A percentile compares a stretch with the other conserved stretches of the same genome.
Conservation (phyloP, 2,113 vertebrate species). For the Mus pahari region DNA sequence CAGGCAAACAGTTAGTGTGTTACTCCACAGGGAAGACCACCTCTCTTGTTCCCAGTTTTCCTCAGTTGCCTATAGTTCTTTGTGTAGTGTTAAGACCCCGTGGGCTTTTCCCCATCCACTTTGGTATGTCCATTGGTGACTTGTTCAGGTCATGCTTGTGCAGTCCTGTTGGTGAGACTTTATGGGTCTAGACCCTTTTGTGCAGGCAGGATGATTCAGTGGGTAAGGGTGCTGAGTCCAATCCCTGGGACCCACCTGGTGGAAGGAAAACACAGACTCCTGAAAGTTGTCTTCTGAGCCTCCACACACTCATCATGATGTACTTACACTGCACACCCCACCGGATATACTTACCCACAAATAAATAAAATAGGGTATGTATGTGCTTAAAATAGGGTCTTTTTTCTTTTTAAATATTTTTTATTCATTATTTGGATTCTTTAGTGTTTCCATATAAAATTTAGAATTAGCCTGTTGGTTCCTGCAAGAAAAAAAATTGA, state of each 20-base stretch:
- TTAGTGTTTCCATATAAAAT: constrained; percentile 28
- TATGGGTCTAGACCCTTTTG: background rate
- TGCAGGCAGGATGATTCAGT: background rate
- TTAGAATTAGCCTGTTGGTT: constrained; percentile 38
- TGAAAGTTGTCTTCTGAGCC: background rate
- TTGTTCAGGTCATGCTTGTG: background rate
- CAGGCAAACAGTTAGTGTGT: background rate
- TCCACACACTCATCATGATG: background rate
- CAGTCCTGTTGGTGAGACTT: background rate
- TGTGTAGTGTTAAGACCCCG: background rate
- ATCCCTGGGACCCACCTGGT: no score
- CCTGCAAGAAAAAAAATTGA: background rate
- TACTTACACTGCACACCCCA: background rate
- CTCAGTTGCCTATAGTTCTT: background rate
- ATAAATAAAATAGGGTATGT: no score
- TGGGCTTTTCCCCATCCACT: background rate
- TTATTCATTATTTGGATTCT: constrained; percentile 24
- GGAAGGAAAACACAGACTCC: background rate
- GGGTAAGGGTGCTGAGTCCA: no score
- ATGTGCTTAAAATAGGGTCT: background rate
- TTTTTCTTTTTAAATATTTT: constrained; percentile 15
- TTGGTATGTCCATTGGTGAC: background rate
- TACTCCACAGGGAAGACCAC: background rate
- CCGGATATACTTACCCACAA: background rate
- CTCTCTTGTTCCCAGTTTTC: no score